Conservation (phyloP, 30 jellyfish, hydroid and myxozoan species). For the Turritopsis rubra region DNA sequence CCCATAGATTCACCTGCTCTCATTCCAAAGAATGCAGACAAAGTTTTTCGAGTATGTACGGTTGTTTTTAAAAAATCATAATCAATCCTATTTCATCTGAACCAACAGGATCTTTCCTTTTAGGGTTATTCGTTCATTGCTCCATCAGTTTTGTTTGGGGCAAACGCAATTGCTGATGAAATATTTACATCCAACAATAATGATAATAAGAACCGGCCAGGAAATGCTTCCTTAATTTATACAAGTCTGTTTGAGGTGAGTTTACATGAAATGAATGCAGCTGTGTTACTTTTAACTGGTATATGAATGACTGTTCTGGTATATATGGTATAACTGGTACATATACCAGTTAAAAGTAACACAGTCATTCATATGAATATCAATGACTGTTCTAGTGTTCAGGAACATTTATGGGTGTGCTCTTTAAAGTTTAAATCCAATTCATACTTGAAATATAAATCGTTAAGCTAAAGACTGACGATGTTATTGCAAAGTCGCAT, state of each 20-base stretch:
- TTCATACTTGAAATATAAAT: too few species aligned
- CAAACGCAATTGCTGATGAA: slow-evolving; percentile 84
- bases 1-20: slow-evolving; percentile 96
- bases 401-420: too few species aligned
- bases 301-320: too few species aligned
- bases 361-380: too few species aligned
- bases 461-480: too few species aligned
- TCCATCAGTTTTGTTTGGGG: slow-evolving; percentile 89
- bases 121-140: slow-evolving; percentile 97
- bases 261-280: too few species aligned
- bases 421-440: too few species aligned
- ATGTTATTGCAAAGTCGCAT: too few species aligned
- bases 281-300: too few species aligned
- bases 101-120: background rate
- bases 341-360: too few species aligned
- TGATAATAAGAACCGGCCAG: slow-evolving; percentile 41
- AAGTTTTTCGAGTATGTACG: slow-evolving; percentile 61
- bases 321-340: too few species aligned
- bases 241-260: slow-evolving; percentile 73
- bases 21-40: slow-evolving; percentile 69
- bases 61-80: background rate
- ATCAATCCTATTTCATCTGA: background rate
- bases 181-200: slow-evolving; percentile 31
- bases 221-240: slow-evolving; percentile 65
- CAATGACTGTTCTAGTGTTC: too few species aligned